Conservation (phyloP, 2,888 invertebrate genomes). For the Macroteleia sp. region DNA sequence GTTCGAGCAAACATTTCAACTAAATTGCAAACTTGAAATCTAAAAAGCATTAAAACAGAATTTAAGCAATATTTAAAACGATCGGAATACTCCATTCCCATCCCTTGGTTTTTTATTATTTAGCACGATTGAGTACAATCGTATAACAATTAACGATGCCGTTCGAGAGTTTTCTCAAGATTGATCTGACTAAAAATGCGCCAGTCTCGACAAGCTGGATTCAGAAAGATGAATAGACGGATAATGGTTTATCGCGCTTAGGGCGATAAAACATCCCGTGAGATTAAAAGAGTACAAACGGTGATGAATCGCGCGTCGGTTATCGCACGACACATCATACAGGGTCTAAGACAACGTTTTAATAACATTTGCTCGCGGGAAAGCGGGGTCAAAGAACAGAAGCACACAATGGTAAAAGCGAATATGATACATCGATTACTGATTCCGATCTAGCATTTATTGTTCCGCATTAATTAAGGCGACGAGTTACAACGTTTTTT, state of each 20-base stretch:
- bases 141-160: slow-evolving; percentile 16
- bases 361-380: slow-evolving; percentile 58
- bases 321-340: slow-evolving; percentile 58
- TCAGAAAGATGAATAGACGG: slow-evolving; percentile 58
- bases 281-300: slow-evolving; percentile 58
- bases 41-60: too few relatives aligned
- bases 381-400: slow-evolving; percentile 46
- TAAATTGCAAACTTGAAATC: too few relatives aligned
- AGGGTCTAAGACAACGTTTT: slow-evolving; percentile 57
- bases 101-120: slow-evolving; percentile 5
- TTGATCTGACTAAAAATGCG: slow-evolving; percentile 30
- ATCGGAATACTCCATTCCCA: too few relatives aligned
- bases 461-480: slow-evolving; percentile 23
- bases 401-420: slow-evolving; percentile 43
- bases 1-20: too few relatives aligned
- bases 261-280: slow-evolving; percentile 62
- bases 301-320: slow-evolving; percentile 56
- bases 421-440: slow-evolving; percentile 48
- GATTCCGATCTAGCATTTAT: slow-evolving; percentile 44
- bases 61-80: too few relatives aligned
- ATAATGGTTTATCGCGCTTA: slow-evolving; percentile 62
- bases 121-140: not conserved
- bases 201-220: slow-evolving; percentile 26
- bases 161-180: slow-evolving; percentile 41
- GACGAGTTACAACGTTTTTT: not conserved